Conservation (phyloP, 2,888 invertebrate species). For the Atherix ibis region DNA sequence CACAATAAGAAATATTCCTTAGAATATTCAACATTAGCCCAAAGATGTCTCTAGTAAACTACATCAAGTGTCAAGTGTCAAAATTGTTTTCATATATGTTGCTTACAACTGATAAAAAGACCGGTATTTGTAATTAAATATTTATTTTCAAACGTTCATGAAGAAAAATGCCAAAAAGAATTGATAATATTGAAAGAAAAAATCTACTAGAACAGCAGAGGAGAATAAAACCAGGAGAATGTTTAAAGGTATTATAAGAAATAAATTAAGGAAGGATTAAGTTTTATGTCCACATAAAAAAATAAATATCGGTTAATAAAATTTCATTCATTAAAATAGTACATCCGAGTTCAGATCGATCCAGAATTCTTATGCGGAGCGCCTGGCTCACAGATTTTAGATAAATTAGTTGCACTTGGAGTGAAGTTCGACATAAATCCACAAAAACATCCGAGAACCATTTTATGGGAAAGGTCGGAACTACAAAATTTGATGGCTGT, state of each 20-base stretch:
- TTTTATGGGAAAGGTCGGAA: conserved; percentile 27
- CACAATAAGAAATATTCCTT: too few species aligned
- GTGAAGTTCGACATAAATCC: conserved; percentile 19
- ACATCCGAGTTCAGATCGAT: conserved; percentile 23
- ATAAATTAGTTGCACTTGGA: conserved; percentile 11
- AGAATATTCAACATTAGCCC: too few species aligned
- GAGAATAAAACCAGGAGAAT: conserved; percentile 27
- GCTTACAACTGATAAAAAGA: too few species aligned
- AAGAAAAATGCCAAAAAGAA: too few species aligned
- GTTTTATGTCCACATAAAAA: background rate
- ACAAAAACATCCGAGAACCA: conserved; percentile 14
- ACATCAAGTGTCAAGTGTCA: too few species aligned
- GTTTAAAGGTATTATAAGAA: conserved; percentile 17
- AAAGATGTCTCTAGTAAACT: too few species aligned
- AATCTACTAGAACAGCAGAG: conserved; percentile 24
- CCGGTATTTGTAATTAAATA: too few species aligned
- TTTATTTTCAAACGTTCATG: too few species aligned
- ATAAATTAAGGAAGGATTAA: background rate
- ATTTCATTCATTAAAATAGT: conserved; percentile 11
- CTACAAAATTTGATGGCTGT: conserved; percentile 17
- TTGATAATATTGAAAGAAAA: conserved; percentile 18
- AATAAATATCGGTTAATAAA: background rate
- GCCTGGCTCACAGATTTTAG: conserved; percentile 17
- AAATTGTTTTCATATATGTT: too few species aligned
- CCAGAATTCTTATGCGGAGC: conserved; percentile 12